Evolutionary conservation across 1,140 invertebrate species (phyloP), one percentile per base, ranked within the genome.

Genomic region (Coboldia fuscipes): DNA sequence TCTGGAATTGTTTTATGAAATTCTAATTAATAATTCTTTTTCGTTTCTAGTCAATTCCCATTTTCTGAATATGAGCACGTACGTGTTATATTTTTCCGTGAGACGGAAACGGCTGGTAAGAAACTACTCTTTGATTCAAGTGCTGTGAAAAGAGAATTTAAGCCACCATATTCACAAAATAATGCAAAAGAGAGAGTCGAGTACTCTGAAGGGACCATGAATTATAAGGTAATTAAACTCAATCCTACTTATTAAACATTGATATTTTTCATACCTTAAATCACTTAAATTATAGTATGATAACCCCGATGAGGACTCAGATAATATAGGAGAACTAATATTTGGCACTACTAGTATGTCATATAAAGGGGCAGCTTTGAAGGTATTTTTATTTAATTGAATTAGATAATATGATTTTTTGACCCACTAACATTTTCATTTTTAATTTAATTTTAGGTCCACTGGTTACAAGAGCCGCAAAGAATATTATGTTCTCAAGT

Each of bases 291-390:
- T 47, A 21, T 39, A 48, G 43, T 50, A 53, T 13, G 7, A 15
- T 20, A 8, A 21, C 3, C 16, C 30, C 10, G 9, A 9, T 10
- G 8, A 14, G 10, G 82, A 88, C 54, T 67, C 73, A 12, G 68
- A 65, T 37, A 58, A 72, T 21, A 56, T 89, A 41, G 76, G 79
- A 41, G 85, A 89, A 65, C 81, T 89, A 74, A 73, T 88, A 42
- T 89, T 89, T 54, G 85, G 85, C 3, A 74, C 80, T 3, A 77
- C 83, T 19, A 75, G 80, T 0, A 79, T 89, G 72, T 78, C 78
- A 38, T 85, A 72, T 56, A 70, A 71, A 45, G 83, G 80, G 29
- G 70, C 77, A 6, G 74, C 78, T n/a, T 62, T 82, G 22, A 88
- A 88, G 64, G 30, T 32, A 32, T 12, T 8, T 17, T 7, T 5